Percentiles rank a stretch among this genome's conserved stretches.
These are phyloP conservation scores for Malurus splendens DNA, from an alignment of 2,797 vertebrate species.

Conservation along the genomic window DNA sequence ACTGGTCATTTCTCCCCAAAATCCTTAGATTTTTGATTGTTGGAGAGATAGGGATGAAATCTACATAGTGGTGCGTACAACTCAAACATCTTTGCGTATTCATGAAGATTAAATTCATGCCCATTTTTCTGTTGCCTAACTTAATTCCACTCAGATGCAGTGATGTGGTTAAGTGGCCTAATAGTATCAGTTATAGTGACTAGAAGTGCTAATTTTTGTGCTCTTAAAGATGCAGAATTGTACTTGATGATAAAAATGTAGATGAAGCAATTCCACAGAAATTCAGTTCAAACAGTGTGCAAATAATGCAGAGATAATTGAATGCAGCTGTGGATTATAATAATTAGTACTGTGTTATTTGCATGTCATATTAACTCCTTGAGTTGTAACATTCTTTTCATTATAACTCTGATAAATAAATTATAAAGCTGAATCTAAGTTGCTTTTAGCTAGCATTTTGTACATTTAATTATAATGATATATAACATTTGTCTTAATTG, in stretches of 20 bases:
- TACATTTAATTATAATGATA: not conserved
- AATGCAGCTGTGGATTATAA: not conserved
- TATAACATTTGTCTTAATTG: not conserved
- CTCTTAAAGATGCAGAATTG: not conserved
- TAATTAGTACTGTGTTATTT: not conserved
- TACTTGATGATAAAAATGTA: not conserved
- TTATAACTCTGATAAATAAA: not conserved
- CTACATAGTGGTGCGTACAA: not conserved
- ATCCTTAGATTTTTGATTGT: not conserved
- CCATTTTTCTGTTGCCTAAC: not conserved
- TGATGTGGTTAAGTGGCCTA: not conserved
- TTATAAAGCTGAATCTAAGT: not conserved
- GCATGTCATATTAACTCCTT: not conserved
- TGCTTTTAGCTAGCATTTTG: not conserved
- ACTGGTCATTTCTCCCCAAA: not conserved
- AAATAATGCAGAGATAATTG: not conserved
- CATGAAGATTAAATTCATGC: not conserved
- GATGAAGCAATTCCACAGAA: not conserved
- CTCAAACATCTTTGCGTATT: not conserved
- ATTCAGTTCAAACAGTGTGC: not conserved
- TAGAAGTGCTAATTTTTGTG: not conserved
- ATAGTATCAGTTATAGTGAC: not conserved
- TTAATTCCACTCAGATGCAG: not conserved
- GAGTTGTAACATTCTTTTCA: not conserved
- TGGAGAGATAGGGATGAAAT: not conserved